Evolutionary conservation across 2,113 vertebrate species (phyloP), one percentile per base, ranked within the genome.

Genomic region (Ploceus nigricollis): DNA sequence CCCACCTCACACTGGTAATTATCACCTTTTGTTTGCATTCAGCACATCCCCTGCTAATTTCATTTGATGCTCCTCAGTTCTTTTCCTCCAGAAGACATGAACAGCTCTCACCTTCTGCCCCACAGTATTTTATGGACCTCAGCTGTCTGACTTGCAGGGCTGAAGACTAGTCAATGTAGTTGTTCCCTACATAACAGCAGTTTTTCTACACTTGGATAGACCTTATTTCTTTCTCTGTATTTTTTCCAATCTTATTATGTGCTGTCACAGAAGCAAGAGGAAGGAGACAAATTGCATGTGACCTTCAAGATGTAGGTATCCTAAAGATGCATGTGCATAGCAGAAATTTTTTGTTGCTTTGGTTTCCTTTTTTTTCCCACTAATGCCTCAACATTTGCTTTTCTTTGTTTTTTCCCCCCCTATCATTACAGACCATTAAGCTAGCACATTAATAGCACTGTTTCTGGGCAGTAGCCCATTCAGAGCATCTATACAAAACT

Each of bases 391-490:
- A 50, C 42, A 65, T 70, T 77, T 66, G 37, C 31, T 86, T 78
- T 90, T 45, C 33, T 82, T 77, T 53, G 53, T 69, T 20, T 50
- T 44, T 23, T 16, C 1, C 7, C 7, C 6, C 21, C 15, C 16
- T 15, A 35, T 4, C 69, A 63, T 22, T n/a, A 70, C 1, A 10
- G 75, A 63, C 71, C 64, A 78, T 63, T 56, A 78, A 89, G 25
- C 33, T n/a, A 70, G 33, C 42, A 81, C 3, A 1, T 83, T 81
- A 94, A 83, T 27, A 30, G 73, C 42, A 51, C 28, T 86, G 64
- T 78, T 94, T 77, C 71, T 78, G 72, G 77, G 71, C 89, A 92
- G 60, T 2, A 86, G 78, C 33, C 76, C 71, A 18, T 86, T 69
- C 75, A 80, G 13, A 82, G 23, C 40, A 50, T 28, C 75, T 48